Evolutionary conservation across 2,113 vertebrate species (phyloP), one percentile per base, ranked within the genome.

Genomic region (Lycaon pictus): DNA sequence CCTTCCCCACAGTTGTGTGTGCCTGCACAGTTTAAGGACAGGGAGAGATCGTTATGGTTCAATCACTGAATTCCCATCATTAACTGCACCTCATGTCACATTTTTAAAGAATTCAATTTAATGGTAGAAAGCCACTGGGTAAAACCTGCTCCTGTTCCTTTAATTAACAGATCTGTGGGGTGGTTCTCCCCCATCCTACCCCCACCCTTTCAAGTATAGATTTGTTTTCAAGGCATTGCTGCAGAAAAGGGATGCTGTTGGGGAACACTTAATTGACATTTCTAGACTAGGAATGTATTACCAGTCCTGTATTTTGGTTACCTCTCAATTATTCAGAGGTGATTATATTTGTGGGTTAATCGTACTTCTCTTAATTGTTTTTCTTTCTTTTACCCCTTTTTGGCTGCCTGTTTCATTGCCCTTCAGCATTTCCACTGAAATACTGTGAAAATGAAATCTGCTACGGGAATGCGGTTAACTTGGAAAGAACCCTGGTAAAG

Each of bases 91-190:
- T 97, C 97, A 97, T 97, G 98, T 97, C 97, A 98, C 97, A 98
- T 95, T 98, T 98, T 97, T 96, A 98, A 98, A 98, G 96, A 98
- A 98, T 97, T 98, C 97, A 98, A 98, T 98, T 98, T 98, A 98
- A 97, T 97, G 95, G 94, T 96, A 97, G 97, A 98, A 97, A 96
- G 96, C 97, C 96, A 98, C 97, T 97, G 97, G 97, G 95, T 98
- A 97, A 98, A 98, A 96, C 95, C 93, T 74, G 94, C 88, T 97
- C 90, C 43, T 0, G 13, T 92, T 97, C 79, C 96, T 89, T 98
- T 98, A 98, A 98, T 98, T 97, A 98, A 98, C 98, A 98, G 97
- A 97, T 97, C 96, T 37, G 81, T 98, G 90, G 95, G 95, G 94
- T 98, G 88, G 95, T 96, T 96, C 97, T 95, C 71, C 43, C 51